phyloP scores from a whole-genome alignment of 2,113 vertebrate species.

The Amazona vittata region DNA sequence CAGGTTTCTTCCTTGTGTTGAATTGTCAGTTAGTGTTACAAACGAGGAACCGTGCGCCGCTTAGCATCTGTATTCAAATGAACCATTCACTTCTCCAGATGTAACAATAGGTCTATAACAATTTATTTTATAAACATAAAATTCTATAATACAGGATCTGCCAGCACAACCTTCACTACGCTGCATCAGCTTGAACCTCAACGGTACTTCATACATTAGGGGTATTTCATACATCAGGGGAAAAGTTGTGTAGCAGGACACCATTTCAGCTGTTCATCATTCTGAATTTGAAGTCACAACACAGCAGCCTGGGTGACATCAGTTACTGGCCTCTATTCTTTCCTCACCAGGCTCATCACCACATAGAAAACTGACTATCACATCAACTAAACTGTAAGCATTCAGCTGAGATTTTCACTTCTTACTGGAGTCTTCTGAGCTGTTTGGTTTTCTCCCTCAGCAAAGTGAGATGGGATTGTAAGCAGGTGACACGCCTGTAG shows the following conservation, averaged over 20 bases:
- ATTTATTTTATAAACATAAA: not conserved
- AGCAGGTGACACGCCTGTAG: not conserved
- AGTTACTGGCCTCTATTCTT: not conserved
- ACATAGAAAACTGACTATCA: not conserved
- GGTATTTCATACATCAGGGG: not conserved
- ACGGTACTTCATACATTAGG: not conserved
- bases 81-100: not conserved
- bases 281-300: not conserved
- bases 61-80: not conserved
- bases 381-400: not conserved
- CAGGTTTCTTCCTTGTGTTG: not conserved
- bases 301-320: not conserved
- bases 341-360: not conserved
- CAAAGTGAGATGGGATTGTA: not conserved
- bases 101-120: not conserved
- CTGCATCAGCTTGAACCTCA: not conserved
- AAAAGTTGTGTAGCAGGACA: not conserved
- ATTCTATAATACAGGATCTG: not conserved
- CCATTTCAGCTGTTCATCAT: not conserved
- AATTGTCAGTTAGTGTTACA: not conserved
- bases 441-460: not conserved
- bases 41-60: rapidly evolving
- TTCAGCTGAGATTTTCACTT: not conserved
- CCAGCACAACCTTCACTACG: not conserved
- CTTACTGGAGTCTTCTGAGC: not conserved